Evolutionary conservation across 2,113 vertebrate species (phyloP).

Genomic region (Aldabrachelys gigantea): DNA sequence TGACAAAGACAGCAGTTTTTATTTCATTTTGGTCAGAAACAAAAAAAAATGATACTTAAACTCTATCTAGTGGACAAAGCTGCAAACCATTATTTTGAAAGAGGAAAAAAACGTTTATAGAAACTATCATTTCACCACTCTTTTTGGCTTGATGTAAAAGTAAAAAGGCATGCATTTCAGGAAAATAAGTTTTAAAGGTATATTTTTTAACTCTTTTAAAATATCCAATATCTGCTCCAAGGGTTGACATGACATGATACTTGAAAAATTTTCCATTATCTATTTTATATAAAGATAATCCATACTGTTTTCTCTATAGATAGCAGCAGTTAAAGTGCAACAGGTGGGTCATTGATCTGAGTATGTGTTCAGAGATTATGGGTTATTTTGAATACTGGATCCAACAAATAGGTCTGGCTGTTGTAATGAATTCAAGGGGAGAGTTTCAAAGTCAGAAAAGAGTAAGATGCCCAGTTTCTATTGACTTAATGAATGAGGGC

Average conservation of each 20-base stretch:
- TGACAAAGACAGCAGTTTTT: neutral
- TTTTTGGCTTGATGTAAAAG: neutral
- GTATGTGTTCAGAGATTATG: neutral
- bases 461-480: neutral
- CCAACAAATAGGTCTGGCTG: neutral
- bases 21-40: neutral
- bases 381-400: neutral
- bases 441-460: neutral
- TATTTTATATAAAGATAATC: neutral
- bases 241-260: neutral
- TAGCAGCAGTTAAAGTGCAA: neutral
- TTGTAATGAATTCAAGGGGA: neutral
- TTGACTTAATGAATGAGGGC: neutral
- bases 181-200: neutral
- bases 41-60: neutral
- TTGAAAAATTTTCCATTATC: neutral
- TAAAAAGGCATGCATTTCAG: neutral
- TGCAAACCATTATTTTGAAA: neutral
- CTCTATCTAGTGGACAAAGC: neutral
- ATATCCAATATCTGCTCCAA: neutral
- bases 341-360: neutral
- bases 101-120: no score
- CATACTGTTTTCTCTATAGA: neutral
- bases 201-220: neutral
- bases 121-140: no score